Evolutionary conservation across 2,888 invertebrate species (phyloP).

Genomic region (Hetaerina titia): DNA sequence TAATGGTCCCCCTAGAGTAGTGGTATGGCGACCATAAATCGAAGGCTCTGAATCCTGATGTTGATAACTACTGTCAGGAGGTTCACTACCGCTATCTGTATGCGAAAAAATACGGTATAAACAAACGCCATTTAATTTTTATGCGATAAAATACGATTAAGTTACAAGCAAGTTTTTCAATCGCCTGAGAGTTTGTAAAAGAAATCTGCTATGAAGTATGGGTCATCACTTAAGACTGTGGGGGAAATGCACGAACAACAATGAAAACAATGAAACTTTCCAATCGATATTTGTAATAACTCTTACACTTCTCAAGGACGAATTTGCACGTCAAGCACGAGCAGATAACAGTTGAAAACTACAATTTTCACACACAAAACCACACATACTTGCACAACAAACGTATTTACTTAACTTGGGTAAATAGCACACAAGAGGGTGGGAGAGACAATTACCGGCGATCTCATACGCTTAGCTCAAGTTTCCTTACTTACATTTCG

Average conservation of each 20-base stretch:
- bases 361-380: background rate
- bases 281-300: slow-evolving; percentile 56
- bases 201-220: background rate
- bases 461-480: slow-evolving; percentile 25
- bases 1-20: background rate
- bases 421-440: background rate
- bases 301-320: slow-evolving; percentile 54
- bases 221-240: background rate
- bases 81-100: slow-evolving; percentile 69
- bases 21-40: slow-evolving; percentile 53
- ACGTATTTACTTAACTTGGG: background rate
- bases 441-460: slow-evolving; percentile 18
- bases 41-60: slow-evolving; percentile 63
- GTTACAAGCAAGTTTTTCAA: background rate
- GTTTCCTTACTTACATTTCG: slow-evolving; percentile 43
- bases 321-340: slow-evolving; percentile 29
- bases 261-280: background rate
- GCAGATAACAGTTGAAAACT: background rate
- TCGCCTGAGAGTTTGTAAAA: background rate
- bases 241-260: background rate
- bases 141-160: background rate
- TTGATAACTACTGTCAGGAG: slow-evolving; percentile 69
- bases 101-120: slow-evolving; percentile 23
- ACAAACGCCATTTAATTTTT: background rate
- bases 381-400: background rate